These are phyloP conservation scores for Hydrotaea cyrtoneurina DNA, from an alignment of 2,888 invertebrate genomes.

Conservation along the genomic window DNA sequence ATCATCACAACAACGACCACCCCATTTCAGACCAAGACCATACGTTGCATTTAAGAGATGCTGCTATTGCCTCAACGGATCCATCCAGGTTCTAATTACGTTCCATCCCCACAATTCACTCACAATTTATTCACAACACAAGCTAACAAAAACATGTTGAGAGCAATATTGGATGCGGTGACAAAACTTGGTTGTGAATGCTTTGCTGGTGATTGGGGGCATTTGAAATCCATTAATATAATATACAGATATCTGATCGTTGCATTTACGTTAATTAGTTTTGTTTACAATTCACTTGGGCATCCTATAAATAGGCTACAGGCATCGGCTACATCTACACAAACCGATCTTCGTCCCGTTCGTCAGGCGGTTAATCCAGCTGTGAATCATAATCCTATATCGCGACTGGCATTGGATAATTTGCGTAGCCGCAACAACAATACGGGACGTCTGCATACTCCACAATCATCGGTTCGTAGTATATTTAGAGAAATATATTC, in stretches of 20 bases:
- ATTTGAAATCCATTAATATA: background rate
- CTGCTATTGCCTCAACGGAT: slow-evolving; percentile 5
- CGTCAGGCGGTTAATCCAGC: slow-evolving; percentile 67
- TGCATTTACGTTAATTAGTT: slow-evolving; percentile 66
- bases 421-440: slow-evolving; percentile 65
- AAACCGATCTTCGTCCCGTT: slow-evolving; percentile 73
- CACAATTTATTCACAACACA: slow-evolving; percentile 12
- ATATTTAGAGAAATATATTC: background rate
- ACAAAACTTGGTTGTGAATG: slow-evolving; percentile 5
- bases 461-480: slow-evolving; percentile 40
- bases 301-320: slow-evolving; percentile 67
- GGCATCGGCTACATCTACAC: slow-evolving; percentile 49
- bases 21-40: background rate
- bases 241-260: background rate
- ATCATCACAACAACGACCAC: background rate
- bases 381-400: slow-evolving; percentile 60
- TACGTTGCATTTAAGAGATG: background rate
- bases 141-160: background rate
- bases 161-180: background rate
- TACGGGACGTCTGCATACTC: slow-evolving; percentile 36
- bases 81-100: slow-evolving; percentile 42
- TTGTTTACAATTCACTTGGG: slow-evolving; percentile 75
- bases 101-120: background rate
- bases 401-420: slow-evolving; percentile 71
- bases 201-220: background rate